These are phyloP conservation scores for Volucella inanis DNA, from an alignment of 2,888 invertebrate species.

Conservation along the genomic window DNA sequence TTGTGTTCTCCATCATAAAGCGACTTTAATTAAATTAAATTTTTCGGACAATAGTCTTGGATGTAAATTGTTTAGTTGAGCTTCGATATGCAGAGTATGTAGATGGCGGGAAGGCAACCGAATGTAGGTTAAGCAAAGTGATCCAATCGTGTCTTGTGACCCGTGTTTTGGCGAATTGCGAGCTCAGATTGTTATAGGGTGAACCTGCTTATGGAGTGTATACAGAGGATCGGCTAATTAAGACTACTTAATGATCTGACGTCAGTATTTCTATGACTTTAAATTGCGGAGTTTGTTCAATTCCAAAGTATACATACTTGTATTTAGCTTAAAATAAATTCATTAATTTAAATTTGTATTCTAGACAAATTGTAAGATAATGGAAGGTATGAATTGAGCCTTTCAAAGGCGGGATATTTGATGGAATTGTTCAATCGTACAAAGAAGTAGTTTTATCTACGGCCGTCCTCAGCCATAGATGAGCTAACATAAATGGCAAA, in stretches of 20 bases:
- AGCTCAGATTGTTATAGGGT: not conserved
- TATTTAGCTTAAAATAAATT: too few relatives aligned
- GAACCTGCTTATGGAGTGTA: not conserved
- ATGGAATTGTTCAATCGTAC: too few relatives aligned
- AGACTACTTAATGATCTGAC: slow-evolving; percentile 32
- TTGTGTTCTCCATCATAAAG: slow-evolving; percentile 18
- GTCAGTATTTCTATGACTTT: slow-evolving; percentile 25
- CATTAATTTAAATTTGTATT: too few relatives aligned
- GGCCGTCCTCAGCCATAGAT: too few relatives aligned
- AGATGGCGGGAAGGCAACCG: not conserved
- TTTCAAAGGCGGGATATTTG: too few relatives aligned
- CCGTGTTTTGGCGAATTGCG: slow-evolving; percentile 24
- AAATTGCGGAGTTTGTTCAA: not conserved
- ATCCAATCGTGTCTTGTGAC: slow-evolving; percentile 27
- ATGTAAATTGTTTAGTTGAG: slow-evolving; percentile 29
- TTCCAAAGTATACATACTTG: too few relatives aligned
- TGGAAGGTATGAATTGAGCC: too few relatives aligned
- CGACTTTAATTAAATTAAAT: slow-evolving; percentile 67
- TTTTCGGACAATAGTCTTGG: slow-evolving; percentile 59
- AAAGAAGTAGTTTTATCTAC: too few relatives aligned
- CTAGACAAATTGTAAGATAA: too few relatives aligned
- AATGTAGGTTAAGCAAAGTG: slow-evolving; percentile 16
- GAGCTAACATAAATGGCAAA: too few relatives aligned
- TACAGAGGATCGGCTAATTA: slow-evolving; percentile 25
- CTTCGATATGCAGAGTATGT: not conserved